These are phyloP conservation scores for Florisuga fusca DNA, from an alignment of 2,797 vertebrate species.

Conservation along the genomic window DNA sequence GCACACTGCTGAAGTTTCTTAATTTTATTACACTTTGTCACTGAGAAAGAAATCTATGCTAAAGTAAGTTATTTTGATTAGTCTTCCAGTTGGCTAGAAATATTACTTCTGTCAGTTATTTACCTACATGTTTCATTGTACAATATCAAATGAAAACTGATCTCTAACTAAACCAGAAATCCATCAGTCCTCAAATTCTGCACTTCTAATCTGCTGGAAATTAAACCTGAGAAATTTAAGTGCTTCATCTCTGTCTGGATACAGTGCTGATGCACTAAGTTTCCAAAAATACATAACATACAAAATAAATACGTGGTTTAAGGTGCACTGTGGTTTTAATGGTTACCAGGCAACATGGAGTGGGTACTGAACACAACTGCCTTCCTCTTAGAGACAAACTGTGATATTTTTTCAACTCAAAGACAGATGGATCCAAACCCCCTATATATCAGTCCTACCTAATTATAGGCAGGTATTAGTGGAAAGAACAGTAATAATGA, in stretches of 20 bases:
- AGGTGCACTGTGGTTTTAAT: slow-evolving; percentile 38
- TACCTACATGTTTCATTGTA: not conserved
- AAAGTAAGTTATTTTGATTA: not conserved
- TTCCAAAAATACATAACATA: slow-evolving; percentile 37
- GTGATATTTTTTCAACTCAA: not conserved
- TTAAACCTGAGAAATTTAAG: not conserved
- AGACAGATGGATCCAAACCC: not conserved
- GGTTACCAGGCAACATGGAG: slow-evolving; percentile 64
- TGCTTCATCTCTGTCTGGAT: not conserved
- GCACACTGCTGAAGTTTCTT: not conserved
- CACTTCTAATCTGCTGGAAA: slow-evolving; percentile 21
- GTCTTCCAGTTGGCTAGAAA: slow-evolving; percentile 2
- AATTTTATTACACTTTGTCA: not conserved
- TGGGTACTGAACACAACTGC: not conserved
- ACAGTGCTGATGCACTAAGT: not conserved
- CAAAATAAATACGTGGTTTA: not conserved
- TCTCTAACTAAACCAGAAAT: slow-evolving; percentile 31
- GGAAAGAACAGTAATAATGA: not conserved
- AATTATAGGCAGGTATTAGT: not conserved
- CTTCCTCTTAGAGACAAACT: not conserved
- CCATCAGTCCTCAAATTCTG: not conserved
- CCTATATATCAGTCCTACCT: not conserved
- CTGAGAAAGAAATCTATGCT: not conserved
- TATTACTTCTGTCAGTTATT: not conserved
- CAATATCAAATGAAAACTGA: not conserved